Percentiles rank a stretch among this genome's conserved stretches.
Evolutionary conservation across 2,797 vertebrate species (phyloP).

Genomic region (Mormyrus hasselquistii): DNA sequence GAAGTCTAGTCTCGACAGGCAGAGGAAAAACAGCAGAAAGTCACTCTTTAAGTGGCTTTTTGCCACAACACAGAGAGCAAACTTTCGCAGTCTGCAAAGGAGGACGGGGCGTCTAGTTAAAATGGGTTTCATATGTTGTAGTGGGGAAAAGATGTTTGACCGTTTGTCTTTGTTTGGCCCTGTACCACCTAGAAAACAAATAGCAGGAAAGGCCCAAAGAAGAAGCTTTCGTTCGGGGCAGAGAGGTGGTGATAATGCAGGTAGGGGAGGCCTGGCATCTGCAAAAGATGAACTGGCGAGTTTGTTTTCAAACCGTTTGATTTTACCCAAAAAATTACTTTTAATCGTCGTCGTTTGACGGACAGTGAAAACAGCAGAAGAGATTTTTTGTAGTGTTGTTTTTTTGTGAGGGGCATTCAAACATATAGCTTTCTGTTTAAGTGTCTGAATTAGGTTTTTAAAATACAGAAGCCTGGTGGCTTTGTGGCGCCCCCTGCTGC

Average conservation of each 20-base stretch:
- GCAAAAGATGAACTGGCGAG: background rate
- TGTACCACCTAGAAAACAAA: background rate
- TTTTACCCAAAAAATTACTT: background rate
- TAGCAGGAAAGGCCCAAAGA: background rate
- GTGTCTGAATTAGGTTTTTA: background rate
- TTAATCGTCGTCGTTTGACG: background rate
- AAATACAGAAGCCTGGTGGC: background rate
- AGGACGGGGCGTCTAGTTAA: background rate
- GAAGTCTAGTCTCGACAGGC: background rate
- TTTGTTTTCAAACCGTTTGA: background rate
- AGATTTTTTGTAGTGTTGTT: background rate
- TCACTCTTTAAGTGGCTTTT: background rate
- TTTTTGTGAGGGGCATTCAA: background rate
- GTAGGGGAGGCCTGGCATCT: background rate
- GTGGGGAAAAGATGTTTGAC: background rate
- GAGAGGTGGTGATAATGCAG: background rate
- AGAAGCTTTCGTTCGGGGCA: background rate
- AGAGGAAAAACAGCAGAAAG: background rate
- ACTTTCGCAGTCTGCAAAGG: background rate
- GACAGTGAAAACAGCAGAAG: background rate
- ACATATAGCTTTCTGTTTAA: background rate
- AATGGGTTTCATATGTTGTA: background rate
- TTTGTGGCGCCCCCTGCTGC: background rate
- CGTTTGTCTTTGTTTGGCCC: background rate
- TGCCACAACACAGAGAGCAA: background rate